A percentile compares a stretch with the other conserved stretches of the same genome.
phyloP scores from a whole-genome alignment of 2,113 vertebrate species.

The Platycercus adscitus region DNA sequence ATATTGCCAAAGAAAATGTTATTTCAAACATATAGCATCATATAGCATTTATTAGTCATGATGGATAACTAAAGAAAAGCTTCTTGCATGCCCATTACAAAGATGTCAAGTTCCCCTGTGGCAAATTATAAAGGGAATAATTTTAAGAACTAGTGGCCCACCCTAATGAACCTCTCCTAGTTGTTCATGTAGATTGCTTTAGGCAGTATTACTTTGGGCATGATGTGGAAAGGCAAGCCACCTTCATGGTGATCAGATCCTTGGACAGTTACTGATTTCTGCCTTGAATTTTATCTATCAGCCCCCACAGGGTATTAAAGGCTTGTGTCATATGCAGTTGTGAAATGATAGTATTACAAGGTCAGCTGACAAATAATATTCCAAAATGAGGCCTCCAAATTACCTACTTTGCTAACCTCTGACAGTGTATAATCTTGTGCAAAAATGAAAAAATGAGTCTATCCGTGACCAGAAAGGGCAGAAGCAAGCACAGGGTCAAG shows the following conservation, averaged over 20 bases:
- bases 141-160: background rate
- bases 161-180: background rate
- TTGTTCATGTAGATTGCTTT: background rate
- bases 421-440: background rate
- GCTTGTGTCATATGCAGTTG: background rate
- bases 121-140: background rate
- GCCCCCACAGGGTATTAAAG: background rate
- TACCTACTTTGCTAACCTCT: background rate
- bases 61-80: background rate
- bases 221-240: background rate
- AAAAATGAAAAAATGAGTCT: background rate
- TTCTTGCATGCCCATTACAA: background rate
- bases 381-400: constrained; percentile 1
- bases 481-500: background rate
- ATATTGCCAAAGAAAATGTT: background rate
- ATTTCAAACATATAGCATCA: background rate
- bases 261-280: background rate
- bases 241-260: background rate
- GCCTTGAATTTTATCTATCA: constrained; percentile 18
- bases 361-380: constrained; percentile 17
- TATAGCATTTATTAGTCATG: background rate
- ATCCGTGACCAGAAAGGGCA: background rate
- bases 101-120: background rate
- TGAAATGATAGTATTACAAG: background rate
- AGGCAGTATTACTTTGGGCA: background rate